Conservation (phyloP, 2,113 vertebrate genomes). For the Clupea harengus region DNA sequence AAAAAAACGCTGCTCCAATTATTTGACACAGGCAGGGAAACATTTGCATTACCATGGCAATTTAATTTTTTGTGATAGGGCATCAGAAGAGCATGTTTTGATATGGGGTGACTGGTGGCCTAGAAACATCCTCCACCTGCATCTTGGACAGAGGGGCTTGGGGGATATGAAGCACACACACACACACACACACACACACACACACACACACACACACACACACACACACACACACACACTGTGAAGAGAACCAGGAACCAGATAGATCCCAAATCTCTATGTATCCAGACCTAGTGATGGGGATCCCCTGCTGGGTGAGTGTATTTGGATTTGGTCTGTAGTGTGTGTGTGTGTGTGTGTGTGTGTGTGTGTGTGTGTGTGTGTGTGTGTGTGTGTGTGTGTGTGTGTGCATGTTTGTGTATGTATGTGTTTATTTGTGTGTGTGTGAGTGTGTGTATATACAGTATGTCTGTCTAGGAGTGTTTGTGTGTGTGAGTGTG, state of each 20-base stretch:
- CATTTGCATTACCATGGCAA: conserved; percentile 3
- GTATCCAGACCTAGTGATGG: not conserved
- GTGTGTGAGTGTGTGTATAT: not conserved
- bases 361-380: too few species aligned
- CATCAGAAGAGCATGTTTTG: conserved; percentile 2
- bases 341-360: not conserved
- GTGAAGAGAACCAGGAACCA: not conserved
- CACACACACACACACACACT: not conserved
- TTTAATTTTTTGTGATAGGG: not conserved
- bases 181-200: conserved; percentile 2
- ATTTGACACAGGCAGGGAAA: not conserved
- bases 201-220: not conserved
- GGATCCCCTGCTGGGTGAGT: not conserved
- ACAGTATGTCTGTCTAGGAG: not conserved
- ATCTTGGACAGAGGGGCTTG: not conserved
- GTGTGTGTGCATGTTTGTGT: not conserved
- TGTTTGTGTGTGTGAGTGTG: not conserved
- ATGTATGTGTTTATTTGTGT: not conserved
- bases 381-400: too few species aligned
- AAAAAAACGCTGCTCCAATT: not conserved
- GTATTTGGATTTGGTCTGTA: not conserved
- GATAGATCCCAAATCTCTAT: not conserved
- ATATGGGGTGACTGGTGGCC: not conserved
- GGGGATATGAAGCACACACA: not conserved
- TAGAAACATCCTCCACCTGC: conserved; percentile 4